Evolutionary conservation across 2,888 invertebrate species (phyloP).

Genomic region (Erynnis tages): DNA sequence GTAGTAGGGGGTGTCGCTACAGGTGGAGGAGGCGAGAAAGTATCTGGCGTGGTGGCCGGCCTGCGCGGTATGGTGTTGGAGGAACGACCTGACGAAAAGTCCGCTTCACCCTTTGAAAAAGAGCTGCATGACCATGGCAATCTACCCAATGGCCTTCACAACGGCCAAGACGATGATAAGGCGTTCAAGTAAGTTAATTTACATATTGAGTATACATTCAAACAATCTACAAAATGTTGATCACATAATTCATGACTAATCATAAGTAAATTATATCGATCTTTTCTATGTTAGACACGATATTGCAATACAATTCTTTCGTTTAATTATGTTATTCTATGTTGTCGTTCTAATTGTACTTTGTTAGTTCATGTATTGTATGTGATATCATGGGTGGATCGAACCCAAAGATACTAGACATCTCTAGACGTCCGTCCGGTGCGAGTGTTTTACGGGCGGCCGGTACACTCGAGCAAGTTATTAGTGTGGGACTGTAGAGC

Average conservation of each 20-base stretch:
- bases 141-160: conserved; percentile 81
- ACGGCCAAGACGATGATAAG: conserved; percentile 91
- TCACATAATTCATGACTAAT: too few relatives aligned
- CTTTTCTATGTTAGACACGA: too few relatives aligned
- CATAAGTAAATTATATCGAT: too few relatives aligned
- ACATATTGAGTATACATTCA: background rate
- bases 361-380: too few relatives aligned
- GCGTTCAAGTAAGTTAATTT: conserved; percentile 90
- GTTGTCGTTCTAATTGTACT: too few relatives aligned
- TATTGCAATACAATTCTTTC: too few relatives aligned
- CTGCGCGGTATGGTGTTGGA: conserved; percentile 73
- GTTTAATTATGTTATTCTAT: too few relatives aligned
- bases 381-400: too few relatives aligned
- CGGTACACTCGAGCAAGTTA: background rate
- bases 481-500: conserved; percentile 28
- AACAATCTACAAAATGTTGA: too few relatives aligned
- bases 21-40: conserved; percentile 64
- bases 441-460: conserved; percentile 21
- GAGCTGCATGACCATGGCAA: conserved; percentile 73
- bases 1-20: conserved; percentile 59
- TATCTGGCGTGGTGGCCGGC: conserved; percentile 68
- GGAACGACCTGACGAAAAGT: conserved; percentile 70
- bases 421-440: background rate
- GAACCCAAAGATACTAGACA: too few relatives aligned
- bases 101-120: conserved; percentile 73